Conservation (phyloP, 2,888 invertebrate genomes). For the Aphidius colemani region DNA sequence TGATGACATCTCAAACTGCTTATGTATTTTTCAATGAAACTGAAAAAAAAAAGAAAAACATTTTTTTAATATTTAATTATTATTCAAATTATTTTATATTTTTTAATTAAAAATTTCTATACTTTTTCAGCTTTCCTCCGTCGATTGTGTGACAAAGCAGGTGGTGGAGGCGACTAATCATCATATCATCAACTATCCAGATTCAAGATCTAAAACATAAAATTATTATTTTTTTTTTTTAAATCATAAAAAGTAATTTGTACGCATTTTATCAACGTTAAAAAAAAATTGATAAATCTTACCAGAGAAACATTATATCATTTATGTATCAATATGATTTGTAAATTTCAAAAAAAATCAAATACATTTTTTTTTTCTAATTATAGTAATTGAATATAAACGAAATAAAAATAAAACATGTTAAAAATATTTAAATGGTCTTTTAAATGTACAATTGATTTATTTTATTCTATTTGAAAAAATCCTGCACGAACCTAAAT, state of each 20-base stretch:
- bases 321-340: background rate
- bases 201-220: constrained; percentile 17
- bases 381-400: background rate
- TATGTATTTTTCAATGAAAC: background rate
- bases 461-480: constrained; percentile 41
- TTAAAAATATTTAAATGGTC: background rate
- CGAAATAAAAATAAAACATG: constrained; percentile 20
- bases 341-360: constrained; percentile 7
- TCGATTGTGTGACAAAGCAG: constrained; percentile 75
- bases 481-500: constrained; percentile 31
- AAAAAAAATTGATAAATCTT: background rate
- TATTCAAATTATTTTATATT: background rate
- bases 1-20: background rate
- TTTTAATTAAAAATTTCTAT: background rate
- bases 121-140: constrained; percentile 71
- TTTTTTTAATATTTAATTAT: background rate
- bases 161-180: constrained; percentile 31
- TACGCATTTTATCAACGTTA: constrained; percentile 8
- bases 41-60: background rate
- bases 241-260: background rate
- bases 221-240: constrained; percentile 24
- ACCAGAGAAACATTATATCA: too few relatives aligned
- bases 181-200: constrained; percentile 20
- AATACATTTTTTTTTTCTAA: background rate
- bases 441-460: constrained; percentile 21